Evolutionary conservation across 2,888 invertebrate species (phyloP), one percentile per base, ranked within the genome.

Genomic region (Lasioglossum malachurum): DNA sequence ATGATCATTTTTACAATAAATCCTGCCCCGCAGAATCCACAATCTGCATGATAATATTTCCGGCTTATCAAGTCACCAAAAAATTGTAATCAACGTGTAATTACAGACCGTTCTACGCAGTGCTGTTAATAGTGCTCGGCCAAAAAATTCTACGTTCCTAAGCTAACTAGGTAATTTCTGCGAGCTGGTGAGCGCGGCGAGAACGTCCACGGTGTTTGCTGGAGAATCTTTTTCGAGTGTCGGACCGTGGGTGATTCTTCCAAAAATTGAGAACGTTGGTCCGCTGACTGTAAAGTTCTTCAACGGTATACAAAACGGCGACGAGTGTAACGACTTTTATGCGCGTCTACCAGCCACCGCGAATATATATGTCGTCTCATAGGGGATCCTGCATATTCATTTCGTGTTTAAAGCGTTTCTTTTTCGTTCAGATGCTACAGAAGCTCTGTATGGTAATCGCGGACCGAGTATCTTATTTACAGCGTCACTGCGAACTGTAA

Each of bases 361-460:
- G n/a, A 27, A 60, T 60, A 83, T 73, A 76, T 71, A 44, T 27
- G 77, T 78, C 31, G 69, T 82, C 74, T 84, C 60, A 64, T 53
- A 76, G 49, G 38, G 64, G 75, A 74, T 53, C 64, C 75, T 73
- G 46, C 44, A 78, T 57, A 82, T 84, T 84, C 84, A 82, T 46
- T 41, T 77, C 82, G 38, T 31, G 73, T 78, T 82, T 57, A 84
- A 82, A 74, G 74, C 77, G 82, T 78, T 77, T 12, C 73, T 74
- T 81, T 76, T 75, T 81, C 76, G 72, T 81, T 83, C 72, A 83
- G n/a, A 71, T 49, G 35, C 46, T 72, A 75, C 64, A 31, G 2
- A 64, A 64, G 72, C 23, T 60, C 41, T 73, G 53, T 72, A 74
- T 64, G 83, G 64, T 73, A 75, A 76, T 76, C 81, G 49, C 57